Percentiles rank a stretch among this genome's conserved stretches.
phyloP scores from a whole-genome alignment of 2,797 vertebrate species.

The Eutrigla gurnardus region DNA sequence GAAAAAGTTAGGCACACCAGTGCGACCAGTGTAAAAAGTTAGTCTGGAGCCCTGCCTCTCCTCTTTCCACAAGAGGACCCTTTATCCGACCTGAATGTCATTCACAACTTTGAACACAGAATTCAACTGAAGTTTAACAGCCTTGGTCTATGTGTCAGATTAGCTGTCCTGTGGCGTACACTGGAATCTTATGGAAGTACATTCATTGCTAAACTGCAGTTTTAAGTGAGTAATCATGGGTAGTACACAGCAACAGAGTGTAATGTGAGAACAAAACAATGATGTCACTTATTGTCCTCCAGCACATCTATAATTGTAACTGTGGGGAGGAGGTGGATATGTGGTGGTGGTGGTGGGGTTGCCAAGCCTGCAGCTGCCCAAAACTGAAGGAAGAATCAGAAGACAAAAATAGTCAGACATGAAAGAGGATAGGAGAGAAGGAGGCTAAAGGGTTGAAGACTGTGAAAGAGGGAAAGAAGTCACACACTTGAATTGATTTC shows the following conservation, averaged over 20 bases:
- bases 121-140: background rate
- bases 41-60: background rate
- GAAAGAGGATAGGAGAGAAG: constrained; percentile 72
- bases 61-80: background rate
- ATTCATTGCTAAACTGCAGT: background rate
- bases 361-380: constrained; percentile 74
- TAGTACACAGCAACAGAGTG: constrained; percentile 39
- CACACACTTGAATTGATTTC: constrained; percentile 20
- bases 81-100: constrained; percentile 10
- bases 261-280: constrained; percentile 67
- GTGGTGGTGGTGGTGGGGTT: constrained; percentile 9
- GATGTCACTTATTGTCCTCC: constrained; percentile 74
- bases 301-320: constrained; percentile 71
- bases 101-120: background rate
- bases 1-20: too few relatives aligned
- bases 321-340: constrained; percentile 19
- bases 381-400: constrained; percentile 78
- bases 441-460: constrained; percentile 51
- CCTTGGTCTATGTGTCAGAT: background rate
- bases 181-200: background rate
- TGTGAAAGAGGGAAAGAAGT: constrained; percentile 32
- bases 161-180: background rate
- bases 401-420: constrained; percentile 75
- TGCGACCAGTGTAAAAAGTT: too few relatives aligned
- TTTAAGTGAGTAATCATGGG: constrained; percentile 39